Evolutionary conservation across 2,888 invertebrate species (phyloP).

Genomic region (Mantis religiosa): DNA sequence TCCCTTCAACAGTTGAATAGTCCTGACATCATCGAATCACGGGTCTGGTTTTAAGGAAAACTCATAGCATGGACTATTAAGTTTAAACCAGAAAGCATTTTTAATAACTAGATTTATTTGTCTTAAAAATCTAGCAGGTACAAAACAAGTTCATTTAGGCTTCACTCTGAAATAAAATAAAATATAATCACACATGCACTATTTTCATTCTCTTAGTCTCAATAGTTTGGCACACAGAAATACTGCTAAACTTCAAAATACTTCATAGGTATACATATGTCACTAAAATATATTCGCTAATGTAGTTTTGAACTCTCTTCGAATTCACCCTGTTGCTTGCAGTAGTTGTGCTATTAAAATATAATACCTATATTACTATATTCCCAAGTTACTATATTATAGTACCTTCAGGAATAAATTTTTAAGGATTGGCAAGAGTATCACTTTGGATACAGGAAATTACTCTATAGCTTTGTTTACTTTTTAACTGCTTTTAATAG

Average conservation of each 20-base stretch:
- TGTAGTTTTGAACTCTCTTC: neutral
- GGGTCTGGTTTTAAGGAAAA: too few species aligned
- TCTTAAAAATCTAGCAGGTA: neutral
- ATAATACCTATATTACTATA: neutral
- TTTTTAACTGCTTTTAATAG: too few species aligned
- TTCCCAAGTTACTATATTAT: too few species aligned
- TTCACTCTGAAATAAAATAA: neutral
- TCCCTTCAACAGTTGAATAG: too few species aligned
- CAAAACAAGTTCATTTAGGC: neutral
- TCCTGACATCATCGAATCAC: too few species aligned
- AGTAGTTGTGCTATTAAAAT: neutral
- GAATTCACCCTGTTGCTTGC: neutral
- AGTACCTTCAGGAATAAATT: neutral
- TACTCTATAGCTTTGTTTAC: too few species aligned
- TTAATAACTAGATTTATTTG: neutral
- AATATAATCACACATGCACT: neutral
- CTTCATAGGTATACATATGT: neutral
- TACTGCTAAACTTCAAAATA: neutral
- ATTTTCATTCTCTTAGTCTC: neutral
- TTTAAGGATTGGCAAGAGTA: neutral
- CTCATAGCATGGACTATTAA: neutral
- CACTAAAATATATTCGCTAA: neutral
- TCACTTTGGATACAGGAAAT: neutral
- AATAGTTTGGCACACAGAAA: neutral
- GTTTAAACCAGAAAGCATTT: neutral